Evolutionary conservation across 2,888 invertebrate species (phyloP), one percentile per base, ranked within the genome.

Genomic region (Clusia tigrina): DNA sequence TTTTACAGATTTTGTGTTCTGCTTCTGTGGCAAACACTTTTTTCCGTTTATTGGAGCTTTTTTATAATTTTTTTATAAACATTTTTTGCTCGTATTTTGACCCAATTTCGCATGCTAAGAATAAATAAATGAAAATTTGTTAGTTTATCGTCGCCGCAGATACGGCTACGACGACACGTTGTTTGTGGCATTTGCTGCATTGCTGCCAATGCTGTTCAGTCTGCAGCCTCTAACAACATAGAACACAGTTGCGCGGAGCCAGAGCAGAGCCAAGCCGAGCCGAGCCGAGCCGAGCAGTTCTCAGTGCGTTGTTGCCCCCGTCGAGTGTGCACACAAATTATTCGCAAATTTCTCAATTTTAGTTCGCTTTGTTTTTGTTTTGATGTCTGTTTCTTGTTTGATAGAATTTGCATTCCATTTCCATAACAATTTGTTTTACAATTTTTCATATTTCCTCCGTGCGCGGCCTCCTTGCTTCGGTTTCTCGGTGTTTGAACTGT

Each of bases 61-160:
- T n/a, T n/a, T n/a, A n/a, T n/a, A n/a, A n/a, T n/a, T n/a, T n/a
- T n/a, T n/a, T n/a, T n/a, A n/a, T n/a, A n/a, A n/a, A n/a, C n/a
- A n/a, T 32, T 26, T 2, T 54, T 17, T 54, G 2, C 15, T 20
- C 38, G 56, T 37, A 15, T 61, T 42, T 61, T 61, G 61, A 61
- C 61, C 61, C 56, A 61, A 53, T 61, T 61, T 53, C 25, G n/a
- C 23, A 46, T 23, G 23, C 61, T 61, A 61, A 61, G 61, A 61
- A 61, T 61, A 61, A 52, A 26, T 48, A 37, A 60, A 55, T 37
- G 17, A 55, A 48, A 42, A 60, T 22, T 55, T 55, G 54, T 55
- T 55, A 46, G 24, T 32, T 51, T 55, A 51, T 55, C 42, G 42
- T 15, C 42, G 42, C 12, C 42, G 42, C 42, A 42, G 42, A 42